Evolutionary conservation across 2,888 invertebrate species (phyloP).

Genomic region (Timema podura): DNA sequence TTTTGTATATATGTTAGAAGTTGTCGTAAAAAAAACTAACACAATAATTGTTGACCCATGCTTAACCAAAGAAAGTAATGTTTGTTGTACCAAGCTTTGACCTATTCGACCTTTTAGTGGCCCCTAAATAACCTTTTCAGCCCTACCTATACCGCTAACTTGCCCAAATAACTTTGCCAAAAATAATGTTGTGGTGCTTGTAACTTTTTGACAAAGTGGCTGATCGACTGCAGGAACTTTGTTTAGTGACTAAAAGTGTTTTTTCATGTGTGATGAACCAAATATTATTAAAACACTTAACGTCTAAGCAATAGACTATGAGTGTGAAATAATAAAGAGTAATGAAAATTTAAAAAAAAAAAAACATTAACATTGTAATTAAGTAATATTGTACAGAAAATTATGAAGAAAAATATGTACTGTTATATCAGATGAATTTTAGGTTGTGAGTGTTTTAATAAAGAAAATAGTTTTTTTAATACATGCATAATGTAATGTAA

Average conservation of each 20-base stretch:
- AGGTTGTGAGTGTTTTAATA: conserved; percentile 32
- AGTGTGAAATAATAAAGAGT: too few relatives aligned
- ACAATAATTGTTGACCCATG: too few relatives aligned
- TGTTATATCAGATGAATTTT: conserved; percentile 20
- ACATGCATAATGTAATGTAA: conserved; percentile 14
- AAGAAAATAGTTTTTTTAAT: conserved; percentile 29
- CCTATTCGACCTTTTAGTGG: neutral
- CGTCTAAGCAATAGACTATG: too few relatives aligned
- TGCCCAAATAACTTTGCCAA: too few relatives aligned
- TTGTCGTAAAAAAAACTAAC: too few relatives aligned
- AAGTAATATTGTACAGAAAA: conserved; percentile 12
- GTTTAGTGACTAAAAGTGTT: conserved; percentile 23
- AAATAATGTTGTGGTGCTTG: conserved; percentile 25
- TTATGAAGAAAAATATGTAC: conserved; percentile 20
- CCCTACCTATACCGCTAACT: too few relatives aligned
- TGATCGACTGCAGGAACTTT: conserved; percentile 23
- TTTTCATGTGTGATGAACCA: conserved; percentile 26
- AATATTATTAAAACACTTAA: too few relatives aligned
- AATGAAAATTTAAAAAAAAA: conserved; percentile 12
- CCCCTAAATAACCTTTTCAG: too few relatives aligned
- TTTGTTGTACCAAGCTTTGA: conserved; percentile 19
- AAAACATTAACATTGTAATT: conserved; percentile 17
- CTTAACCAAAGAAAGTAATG: conserved; percentile 22
- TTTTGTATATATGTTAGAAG: too few relatives aligned
- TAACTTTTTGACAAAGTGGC: conserved; percentile 23